Base-by-base conservation (phyloP, 1,140 invertebrate species). In the Brachystomella parvula region DNA sequence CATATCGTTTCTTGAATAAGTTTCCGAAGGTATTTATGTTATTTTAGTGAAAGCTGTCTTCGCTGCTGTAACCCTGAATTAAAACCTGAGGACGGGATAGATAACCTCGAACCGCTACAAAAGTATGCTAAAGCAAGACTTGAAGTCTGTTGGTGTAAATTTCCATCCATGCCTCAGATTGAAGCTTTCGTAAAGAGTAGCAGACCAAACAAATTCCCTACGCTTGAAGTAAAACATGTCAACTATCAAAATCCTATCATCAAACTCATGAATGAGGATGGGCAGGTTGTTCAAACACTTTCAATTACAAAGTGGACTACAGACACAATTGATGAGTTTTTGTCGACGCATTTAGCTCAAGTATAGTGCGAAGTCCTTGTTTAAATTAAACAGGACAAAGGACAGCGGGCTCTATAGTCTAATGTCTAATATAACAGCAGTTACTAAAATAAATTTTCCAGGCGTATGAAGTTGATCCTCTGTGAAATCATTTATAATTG, bases 221-320 rank as follows among this genome's bases (percentile, higher is more conserved):
- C 94, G 76, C 80, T 97, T 60, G 84, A 86, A 76, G 89, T 97
- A 56, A 89, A 87, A 75, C 96, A 96, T 77, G 86, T 94, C 0
- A 83, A 92, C 65, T 94, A 94, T 28, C 80, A 94, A 56, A 92
- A 96, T 80, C 94, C 94, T 2, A 86, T 92, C 57, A 94, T 98
- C 39, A 94, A 94, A 76, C 78, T 98, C 29, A 82, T 91, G 67
- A 88, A 96, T 76, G 86, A 85, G 61, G 86, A 88, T 75, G 88
- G 87, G 30, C 87, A 89, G 76, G 82, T 92, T 19, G 84, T 76
- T 61, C 75, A 84, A 78, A 87, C 88, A 56, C 83, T 97, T 2
- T 91, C 93, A 44, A 96, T 97, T 76, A 92, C 94, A 71, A 94
- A 95, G 77, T 98, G 94, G 94, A 90, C 96, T 77, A 97, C 94